Percentiles rank a stretch among this genome's conserved stretches.
phyloP scores from a whole-genome alignment of 2,888 invertebrate genomes.

The Fragum sueziense region DNA sequence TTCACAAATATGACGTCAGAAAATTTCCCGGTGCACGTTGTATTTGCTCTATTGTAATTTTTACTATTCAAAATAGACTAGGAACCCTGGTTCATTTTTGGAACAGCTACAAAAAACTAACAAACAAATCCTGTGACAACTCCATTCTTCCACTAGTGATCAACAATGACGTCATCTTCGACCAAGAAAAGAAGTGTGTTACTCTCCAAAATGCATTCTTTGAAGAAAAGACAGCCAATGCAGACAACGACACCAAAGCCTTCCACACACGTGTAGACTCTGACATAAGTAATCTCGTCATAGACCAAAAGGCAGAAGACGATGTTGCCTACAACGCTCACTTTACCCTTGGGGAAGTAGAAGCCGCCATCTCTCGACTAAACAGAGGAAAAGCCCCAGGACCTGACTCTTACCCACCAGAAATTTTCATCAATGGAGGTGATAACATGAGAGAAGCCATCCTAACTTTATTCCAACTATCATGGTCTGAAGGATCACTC shows the following conservation, averaged over 20 bases:
- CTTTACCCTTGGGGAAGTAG: no score
- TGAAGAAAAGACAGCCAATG: not conserved
- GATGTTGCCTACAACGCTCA: no score
- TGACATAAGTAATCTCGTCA: no score
- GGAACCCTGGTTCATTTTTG: not conserved
- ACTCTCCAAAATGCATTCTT: not conserved
- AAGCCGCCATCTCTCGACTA: no score
- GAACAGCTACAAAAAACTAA: not conserved
- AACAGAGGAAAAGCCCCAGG: no score
- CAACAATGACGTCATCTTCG: not conserved
- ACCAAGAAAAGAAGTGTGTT: not conserved
- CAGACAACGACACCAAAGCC: not conserved
- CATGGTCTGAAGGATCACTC: no score
- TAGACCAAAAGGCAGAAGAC: no score
- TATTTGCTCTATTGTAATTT: not conserved
- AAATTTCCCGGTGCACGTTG: constrained; percentile 3
- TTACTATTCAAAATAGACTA: not conserved
- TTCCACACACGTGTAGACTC: not conserved
- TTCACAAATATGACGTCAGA: constrained; percentile 23
- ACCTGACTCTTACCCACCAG: no score
- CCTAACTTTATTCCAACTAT: no score
- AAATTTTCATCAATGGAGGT: no score
- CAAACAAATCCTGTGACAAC: not conserved
- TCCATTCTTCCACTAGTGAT: not conserved
- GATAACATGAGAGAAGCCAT: no score